Evolutionary conservation across 2,888 invertebrate genomes (phyloP).

Genomic region (Holacanthella duospinosa): DNA sequence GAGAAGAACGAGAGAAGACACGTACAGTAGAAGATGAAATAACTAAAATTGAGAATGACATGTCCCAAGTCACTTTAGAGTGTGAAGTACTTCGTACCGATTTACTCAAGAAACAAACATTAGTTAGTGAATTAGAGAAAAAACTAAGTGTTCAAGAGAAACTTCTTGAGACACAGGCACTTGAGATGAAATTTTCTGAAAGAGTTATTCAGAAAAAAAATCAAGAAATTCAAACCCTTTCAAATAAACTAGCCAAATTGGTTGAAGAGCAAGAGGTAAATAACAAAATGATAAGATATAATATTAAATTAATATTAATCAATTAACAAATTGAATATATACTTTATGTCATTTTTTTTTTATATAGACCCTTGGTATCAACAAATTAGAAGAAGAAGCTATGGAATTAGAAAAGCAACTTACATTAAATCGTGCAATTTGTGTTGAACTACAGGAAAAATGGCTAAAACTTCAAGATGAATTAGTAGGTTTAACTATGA

Average conservation of each 20-base stretch:
- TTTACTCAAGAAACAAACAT: constrained; percentile 41
- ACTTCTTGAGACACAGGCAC: constrained; percentile 18
- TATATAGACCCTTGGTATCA: constrained; percentile 41
- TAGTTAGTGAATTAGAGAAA: constrained; percentile 40
- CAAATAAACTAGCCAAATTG: constrained; percentile 47
- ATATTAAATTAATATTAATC: neutral
- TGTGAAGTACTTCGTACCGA: constrained; percentile 48
- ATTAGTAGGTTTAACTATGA: constrained; percentile 56
- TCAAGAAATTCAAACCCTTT: constrained; percentile 46
- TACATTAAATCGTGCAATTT: constrained; percentile 50
- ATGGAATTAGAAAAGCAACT: constrained; percentile 56
- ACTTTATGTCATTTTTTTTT: constrained; percentile 9
- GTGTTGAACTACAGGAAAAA: constrained; percentile 56
- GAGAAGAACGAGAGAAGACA: constrained; percentile 47
- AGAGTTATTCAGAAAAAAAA: constrained; percentile 46
- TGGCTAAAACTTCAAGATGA: constrained; percentile 68
- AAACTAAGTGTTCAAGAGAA: constrained; percentile 44
- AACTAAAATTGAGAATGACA: constrained; percentile 34
- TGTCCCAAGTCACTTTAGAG: constrained; percentile 41
- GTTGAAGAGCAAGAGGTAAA: constrained; percentile 45
- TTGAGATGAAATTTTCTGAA: constrained; percentile 45
- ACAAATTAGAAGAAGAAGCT: constrained; percentile 54
- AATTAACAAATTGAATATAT: neutral
- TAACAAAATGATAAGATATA: neutral
- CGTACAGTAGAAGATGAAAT: constrained; percentile 46